These are phyloP conservation scores for Cochlearius cochlearius DNA, from an alignment of 2,113 vertebrate species.

Conservation along the genomic window DNA sequence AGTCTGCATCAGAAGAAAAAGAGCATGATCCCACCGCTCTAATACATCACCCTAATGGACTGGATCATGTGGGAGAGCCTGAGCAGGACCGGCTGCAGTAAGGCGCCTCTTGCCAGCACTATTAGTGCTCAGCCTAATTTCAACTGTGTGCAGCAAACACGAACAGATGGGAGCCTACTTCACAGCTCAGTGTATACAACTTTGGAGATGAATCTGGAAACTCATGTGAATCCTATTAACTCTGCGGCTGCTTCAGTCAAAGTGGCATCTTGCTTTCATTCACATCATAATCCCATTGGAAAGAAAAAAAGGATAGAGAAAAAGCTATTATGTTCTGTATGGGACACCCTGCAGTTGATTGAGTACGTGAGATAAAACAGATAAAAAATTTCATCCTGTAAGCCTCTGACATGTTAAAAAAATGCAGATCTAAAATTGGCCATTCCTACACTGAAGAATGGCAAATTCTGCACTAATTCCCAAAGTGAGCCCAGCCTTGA, in stretches of 20 bases:
- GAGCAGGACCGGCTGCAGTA: background rate
- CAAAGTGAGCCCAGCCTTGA: background rate
- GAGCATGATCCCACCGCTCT: background rate
- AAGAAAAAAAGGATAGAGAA: too few species aligned
- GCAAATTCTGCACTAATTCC: background rate
- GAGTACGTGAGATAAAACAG: background rate
- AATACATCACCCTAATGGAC: background rate
- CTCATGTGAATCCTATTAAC: background rate
- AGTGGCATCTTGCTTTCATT: background rate
- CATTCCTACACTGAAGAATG: background rate
- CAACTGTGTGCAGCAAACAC: background rate
- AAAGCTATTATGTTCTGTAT: background rate
- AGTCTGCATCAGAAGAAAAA: background rate
- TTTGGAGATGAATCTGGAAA: background rate
- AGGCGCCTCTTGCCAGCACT: background rate
- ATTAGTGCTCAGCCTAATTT: background rate
- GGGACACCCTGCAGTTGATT: background rate
- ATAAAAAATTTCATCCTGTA: background rate
- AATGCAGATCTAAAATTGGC: background rate
- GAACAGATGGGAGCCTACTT: background rate
- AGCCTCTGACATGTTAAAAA: background rate
- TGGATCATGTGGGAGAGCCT: background rate
- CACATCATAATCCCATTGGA: background rate
- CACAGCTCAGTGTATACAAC: background rate
- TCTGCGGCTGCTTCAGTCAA: background rate